Evolutionary conservation across 2,888 invertebrate species (phyloP), one percentile per base, ranked within the genome.

Genomic region (Drepana falcataria): DNA sequence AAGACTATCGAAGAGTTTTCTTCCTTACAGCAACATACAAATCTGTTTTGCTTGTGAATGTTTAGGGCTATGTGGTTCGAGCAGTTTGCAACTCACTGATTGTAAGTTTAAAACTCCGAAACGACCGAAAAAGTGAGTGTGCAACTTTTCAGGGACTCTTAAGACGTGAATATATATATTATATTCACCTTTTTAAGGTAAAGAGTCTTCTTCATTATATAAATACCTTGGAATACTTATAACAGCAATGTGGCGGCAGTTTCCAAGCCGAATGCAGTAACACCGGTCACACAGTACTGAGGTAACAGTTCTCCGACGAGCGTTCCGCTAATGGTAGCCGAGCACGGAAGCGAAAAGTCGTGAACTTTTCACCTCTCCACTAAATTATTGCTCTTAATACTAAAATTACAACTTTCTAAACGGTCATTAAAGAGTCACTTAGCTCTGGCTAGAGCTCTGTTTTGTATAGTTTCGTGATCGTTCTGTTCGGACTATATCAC

Each of bases 381-480:
- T 59, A 70, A 75, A 75, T 79, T 79, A 79, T 80, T 74, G 71
- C 65, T 70, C 69, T 73, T 77, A 77, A 79, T 80, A 74, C 75
- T 75, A 74, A 75, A 76, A 78, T 77, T 72, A 75, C 63, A 60
- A 79, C 87, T 87, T 87, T 87, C 86, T 84, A 85, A 84, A 77
- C 69, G 65, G 69, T 79, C 79, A 77, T 80, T 79, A 79, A 44
- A 70, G 71, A 70, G 65, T 69, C 67, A 72, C 69, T 75, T 71
- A 72, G 71, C 61, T 60, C 48, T 48, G 48, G 40, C 58, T 48
- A 52, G 52, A 48, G 44, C 49, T 52, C 47, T 55, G 47, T 2
- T 53, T 33, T 40, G 35, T 35, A 53, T 49, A 49, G 41, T 48
- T 53, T 41, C 59, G 61, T 61, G 61, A 61, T 73, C 76, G 75